Evolutionary conservation across 2,888 invertebrate species (phyloP), one percentile per base, ranked within the genome.

Genomic region (Mesochorus sp.): DNA sequence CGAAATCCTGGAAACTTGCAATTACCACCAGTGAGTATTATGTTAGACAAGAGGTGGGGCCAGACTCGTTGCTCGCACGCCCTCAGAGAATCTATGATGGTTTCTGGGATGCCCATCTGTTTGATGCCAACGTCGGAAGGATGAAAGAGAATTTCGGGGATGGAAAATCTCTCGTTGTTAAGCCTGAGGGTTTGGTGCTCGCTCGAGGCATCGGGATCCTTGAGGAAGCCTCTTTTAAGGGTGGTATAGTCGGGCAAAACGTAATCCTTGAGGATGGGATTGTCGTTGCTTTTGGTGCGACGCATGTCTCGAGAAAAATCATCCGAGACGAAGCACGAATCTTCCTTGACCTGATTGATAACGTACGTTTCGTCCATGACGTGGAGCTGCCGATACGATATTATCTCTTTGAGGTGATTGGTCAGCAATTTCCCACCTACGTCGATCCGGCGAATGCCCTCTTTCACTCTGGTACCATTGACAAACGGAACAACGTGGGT

Each of bases 301-400:
- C 93, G 93, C 94, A 98, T 95, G 84, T 98, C 98, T 17, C 92
- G 92, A 85, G 94, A 94, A 86, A 98, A 97, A 88, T 99, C 93
- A 82, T 94, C 93, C 0, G 98, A 95, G 0, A 99, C 97, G 92
- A 95, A 99, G 89, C 99, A 99, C 0, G 96, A 95, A 89, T 99
- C 99, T 91, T 99, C 99, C 91, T 99, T 99, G 0, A 96, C 96
- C 92, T 99, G 99, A 91, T 99, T 99, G 53, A 99, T 97, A 0
- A 99, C 98, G 91, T 97, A 98, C 0, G 98, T 98, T 91, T 99
- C 99, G 89, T 99, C 99, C 97, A 99, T 98, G 0, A 99, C 98
- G 92, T 99, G 97, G 49, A 99, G 91, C 88, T 99, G 99, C 44
- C 96, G 93, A 91, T 99, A 99, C 0, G 99, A 99, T 82, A 99